A percentile compares a stretch with the other conserved stretches of the same genome.
Evolutionary conservation across 2,797 vertebrate genomes (phyloP).

Genomic region (Ctenochaetus hawaiiensis): DNA sequence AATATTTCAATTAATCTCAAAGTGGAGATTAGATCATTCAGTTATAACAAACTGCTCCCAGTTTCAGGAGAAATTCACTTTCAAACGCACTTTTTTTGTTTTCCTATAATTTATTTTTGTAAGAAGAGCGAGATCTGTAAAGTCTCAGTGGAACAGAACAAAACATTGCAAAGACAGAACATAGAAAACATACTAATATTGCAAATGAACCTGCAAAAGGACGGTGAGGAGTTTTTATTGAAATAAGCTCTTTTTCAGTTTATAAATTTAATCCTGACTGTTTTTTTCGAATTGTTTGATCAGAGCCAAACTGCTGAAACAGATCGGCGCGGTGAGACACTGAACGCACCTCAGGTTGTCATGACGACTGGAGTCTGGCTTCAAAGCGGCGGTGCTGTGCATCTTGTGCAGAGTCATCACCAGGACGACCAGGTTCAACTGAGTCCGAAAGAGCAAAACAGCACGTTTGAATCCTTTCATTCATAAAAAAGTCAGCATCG

Average conservation of each 20-base stretch:
- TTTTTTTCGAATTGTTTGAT: neutral
- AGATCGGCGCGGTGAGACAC: slow-evolving; percentile 15
- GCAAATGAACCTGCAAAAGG: neutral
- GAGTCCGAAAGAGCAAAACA: slow-evolving; percentile 25
- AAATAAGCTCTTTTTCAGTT: neutral
- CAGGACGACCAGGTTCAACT: slow-evolving; percentile 93
- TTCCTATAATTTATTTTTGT: neutral
- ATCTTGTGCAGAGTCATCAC: slow-evolving; percentile 95
- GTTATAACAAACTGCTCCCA: neutral
- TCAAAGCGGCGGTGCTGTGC: slow-evolving; percentile 91
- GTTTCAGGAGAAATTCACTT: slow-evolving; percentile 1
- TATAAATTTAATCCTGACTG: neutral
- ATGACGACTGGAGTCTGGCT: slow-evolving; percentile 94
- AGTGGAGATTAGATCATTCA: neutral
- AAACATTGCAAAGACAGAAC: neutral
- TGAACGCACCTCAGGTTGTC: slow-evolving; percentile 92
- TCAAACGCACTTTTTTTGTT: neutral
- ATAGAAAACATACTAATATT: neutral
- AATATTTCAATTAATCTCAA: slow-evolving; percentile 23
- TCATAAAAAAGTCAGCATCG: neutral
- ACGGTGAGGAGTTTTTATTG: neutral
- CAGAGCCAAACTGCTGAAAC: neutral
- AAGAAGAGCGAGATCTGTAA: no score
- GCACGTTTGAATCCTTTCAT: neutral
- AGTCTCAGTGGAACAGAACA: neutral